Percentiles rank a stretch among this genome's conserved stretches.
Evolutionary conservation across 2,797 vertebrate genomes (phyloP).

Genomic region (Acanthopagrus latus): DNA sequence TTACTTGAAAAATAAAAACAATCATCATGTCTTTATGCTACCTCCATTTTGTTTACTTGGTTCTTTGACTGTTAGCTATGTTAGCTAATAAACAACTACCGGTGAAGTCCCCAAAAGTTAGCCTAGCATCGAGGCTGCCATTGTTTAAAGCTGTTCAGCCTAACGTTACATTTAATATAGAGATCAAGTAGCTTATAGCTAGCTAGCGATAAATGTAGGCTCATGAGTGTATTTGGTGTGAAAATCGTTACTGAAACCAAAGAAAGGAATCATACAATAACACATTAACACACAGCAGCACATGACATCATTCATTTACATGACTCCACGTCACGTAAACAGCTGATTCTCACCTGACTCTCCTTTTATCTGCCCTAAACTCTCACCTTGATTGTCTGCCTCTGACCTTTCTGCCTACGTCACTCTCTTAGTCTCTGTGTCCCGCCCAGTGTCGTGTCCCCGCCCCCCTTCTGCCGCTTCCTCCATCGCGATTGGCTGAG

Average conservation of each 20-base stretch:
- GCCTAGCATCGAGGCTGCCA: too few species aligned
- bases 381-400: conserved; percentile 36
- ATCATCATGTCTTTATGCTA: too few species aligned
- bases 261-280: neutral
- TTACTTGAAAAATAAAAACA: neutral
- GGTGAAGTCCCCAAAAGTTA: too few species aligned
- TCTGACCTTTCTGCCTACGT: conserved; percentile 38
- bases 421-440: conserved; percentile 17
- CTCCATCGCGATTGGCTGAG: conserved; percentile 53
- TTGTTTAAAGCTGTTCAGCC: too few species aligned
- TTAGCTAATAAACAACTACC: too few species aligned
- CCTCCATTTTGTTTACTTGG: too few species aligned
- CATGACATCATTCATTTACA: neutral
- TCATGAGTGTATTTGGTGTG: neutral
- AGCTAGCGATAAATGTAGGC: too few species aligned
- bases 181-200: too few species aligned
- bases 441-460: fast-evolving
- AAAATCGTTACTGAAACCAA: neutral
- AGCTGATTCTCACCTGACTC: conserved; percentile 10
- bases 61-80: too few species aligned
- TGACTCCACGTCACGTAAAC: neutral
- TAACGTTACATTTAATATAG: too few species aligned
- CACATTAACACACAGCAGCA: neutral
- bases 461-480: neutral
- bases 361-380: conserved; percentile 5